Conservation (phyloP, 2,888 invertebrate genomes). For the Polymixis lichenea region DNA sequence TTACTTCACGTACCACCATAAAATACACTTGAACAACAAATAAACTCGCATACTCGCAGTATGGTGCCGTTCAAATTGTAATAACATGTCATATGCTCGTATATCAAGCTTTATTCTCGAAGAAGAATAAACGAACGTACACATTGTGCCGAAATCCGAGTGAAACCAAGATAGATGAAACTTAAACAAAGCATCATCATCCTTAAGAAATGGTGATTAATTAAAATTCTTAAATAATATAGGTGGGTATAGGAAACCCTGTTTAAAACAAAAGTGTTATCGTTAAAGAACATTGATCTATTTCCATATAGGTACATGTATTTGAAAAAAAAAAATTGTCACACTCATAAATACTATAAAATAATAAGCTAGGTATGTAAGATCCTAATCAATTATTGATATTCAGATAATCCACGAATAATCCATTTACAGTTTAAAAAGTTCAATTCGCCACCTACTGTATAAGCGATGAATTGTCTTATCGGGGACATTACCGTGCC, state of each 20-base stretch:
- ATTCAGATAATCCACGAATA: not conserved
- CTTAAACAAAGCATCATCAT: not conserved
- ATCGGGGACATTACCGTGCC: constrained; percentile 4
- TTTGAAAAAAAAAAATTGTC: not conserved
- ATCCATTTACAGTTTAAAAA: constrained; percentile 13
- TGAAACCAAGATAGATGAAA: not conserved
- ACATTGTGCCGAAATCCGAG: not conserved
- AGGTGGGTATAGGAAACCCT: not conserved
- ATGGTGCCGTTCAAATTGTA: constrained; percentile 37
- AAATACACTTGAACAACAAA: constrained; percentile 32
- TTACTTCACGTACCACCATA: not conserved
- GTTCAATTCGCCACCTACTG: constrained; percentile 23
- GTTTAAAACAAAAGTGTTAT: not conserved
- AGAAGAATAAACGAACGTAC: constrained; percentile 25
- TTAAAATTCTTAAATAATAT: not conserved
- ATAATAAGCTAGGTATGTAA: not conserved
- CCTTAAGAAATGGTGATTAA: not conserved
- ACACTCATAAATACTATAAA: no score
- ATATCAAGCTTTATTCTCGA: constrained; percentile 13
- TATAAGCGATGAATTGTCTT: constrained; percentile 20
- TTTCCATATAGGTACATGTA: not conserved
- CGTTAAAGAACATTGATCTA: not conserved
- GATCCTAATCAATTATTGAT: not conserved
- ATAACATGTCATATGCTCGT: constrained; percentile 31
- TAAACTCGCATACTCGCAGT: constrained; percentile 5